Percentiles rank a stretch among this genome's conserved stretches.
These are phyloP conservation scores for Pecten maximus DNA, from an alignment of 2,888 invertebrate genomes.

Conservation along the genomic window DNA sequence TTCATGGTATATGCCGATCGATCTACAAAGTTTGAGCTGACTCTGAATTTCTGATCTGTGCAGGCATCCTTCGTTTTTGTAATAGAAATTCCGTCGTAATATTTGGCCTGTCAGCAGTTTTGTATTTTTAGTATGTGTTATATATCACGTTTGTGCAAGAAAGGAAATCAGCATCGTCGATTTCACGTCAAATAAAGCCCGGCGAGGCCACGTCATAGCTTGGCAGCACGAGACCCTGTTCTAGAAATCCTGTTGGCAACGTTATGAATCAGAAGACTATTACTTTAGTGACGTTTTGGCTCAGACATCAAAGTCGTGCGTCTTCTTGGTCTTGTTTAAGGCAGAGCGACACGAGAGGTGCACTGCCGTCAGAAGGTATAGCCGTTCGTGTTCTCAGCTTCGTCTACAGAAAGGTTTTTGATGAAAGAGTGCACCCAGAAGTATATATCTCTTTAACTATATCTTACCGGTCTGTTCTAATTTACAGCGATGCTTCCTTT, in stretches of 20 bases:
- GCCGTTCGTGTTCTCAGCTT: no score
- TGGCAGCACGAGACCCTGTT: not conserved
- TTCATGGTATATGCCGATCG: not conserved
- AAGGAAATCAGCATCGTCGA: constrained; percentile 20
- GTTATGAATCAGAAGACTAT: not conserved
- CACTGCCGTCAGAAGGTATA: not conserved
- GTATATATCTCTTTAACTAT: no score
- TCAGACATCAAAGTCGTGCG: constrained; percentile 19
- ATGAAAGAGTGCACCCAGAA: no score
- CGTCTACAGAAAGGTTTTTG: no score
- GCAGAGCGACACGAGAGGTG: not conserved
- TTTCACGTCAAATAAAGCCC: not conserved
- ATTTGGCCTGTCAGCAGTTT: constrained; percentile 10
- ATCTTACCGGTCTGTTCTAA: no score
- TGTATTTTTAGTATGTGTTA: constrained; percentile 21
- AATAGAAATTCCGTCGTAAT: not conserved
- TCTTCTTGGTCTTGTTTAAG: not conserved
- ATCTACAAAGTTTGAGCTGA: not conserved
- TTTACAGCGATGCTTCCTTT: no score
- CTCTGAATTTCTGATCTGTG: not conserved
- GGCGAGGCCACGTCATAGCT: not conserved
- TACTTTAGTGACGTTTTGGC: constrained; percentile 11
- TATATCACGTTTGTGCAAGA: not conserved
- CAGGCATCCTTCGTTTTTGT: not conserved
- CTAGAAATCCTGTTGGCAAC: not conserved